Conservation (phyloP, 2,113 vertebrate species). For the Pitta sordida region DNA sequence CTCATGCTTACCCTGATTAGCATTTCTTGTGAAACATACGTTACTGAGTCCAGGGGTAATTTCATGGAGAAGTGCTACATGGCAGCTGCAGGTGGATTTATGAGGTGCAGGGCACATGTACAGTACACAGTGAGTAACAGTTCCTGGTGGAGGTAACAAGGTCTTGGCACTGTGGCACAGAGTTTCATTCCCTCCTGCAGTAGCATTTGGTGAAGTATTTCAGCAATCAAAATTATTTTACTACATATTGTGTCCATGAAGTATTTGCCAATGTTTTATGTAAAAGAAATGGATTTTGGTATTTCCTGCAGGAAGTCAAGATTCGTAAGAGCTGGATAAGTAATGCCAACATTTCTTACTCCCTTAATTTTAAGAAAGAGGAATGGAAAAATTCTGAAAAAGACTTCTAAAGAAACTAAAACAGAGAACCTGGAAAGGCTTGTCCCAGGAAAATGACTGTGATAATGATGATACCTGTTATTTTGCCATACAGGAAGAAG, state of each 20-base stretch:
- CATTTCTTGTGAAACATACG: background rate
- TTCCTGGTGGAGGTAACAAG: background rate
- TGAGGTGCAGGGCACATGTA: background rate
- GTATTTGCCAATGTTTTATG: background rate
- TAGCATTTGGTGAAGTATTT: background rate
- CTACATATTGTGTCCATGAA: background rate
- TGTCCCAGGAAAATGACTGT: background rate
- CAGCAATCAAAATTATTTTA: background rate
- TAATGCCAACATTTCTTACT: background rate
- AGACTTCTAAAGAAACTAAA: background rate
- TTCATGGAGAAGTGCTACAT: background rate
- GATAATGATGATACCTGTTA: background rate
- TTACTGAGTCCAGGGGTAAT: background rate
- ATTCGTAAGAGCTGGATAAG: background rate
- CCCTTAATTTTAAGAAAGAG: background rate
- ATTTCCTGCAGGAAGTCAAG: background rate
- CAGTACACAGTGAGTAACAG: background rate
- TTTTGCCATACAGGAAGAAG: background rate
- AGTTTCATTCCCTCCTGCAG: background rate
- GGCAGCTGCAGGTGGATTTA: background rate
- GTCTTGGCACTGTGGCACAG: background rate
- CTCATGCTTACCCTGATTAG: background rate
- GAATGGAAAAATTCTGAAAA: background rate
- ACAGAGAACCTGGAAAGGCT: background rate
- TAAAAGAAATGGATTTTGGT: background rate